Base-by-base conservation (phyloP, 2,113 vertebrate genomes). In the Recurvirostra avosetta region DNA sequence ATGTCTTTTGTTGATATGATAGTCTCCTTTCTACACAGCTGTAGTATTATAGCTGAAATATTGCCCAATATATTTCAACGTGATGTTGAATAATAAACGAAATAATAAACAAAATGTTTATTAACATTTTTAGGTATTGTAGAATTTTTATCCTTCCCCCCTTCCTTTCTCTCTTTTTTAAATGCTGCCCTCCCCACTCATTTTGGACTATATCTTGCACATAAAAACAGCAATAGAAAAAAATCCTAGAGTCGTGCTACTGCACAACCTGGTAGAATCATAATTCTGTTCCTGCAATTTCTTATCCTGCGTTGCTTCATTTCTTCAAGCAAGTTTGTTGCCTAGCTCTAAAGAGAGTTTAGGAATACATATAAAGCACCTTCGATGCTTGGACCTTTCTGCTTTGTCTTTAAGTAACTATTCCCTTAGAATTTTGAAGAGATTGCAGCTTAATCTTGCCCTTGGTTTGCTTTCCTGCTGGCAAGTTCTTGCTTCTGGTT, bases 341-440 rank as follows among this genome's bases (percentile, higher is more conserved):
- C 14, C 40, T 52, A 32, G 18, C 21, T 88, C 36, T 77, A 41
- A 86, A 62, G n/a, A 27, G 25, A 25, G 4, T 4, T 45, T 67
- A 20, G 40, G 32, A 80, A 66, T 7, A 70, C n/a, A 20, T 8
- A 14, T 17, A 41, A 66, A 76, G 5, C 0, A 0, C 23, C 26
- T 66, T 63, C 32, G 45, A 56, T 61, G 12, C 25, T 38, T 65
- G 58, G 9, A 36, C 15, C 7, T 55, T 90, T 79, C 40, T 88
- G 43, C 25, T 76, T 71, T 85, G 20, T 66, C 45, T 84, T 43
- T 59, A 29, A 72, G 21, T 0, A 1, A 55, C 36, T 32, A 2
- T 2, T 73, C 3, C 22, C 22, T 53, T 40, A 50, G 50, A 91
- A 45, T 88, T 86, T 77, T 50, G 34, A 23, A 40, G 56, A 56